These are phyloP conservation scores for Mayetiola destructor DNA, from an alignment of 2,888 invertebrate species.

Conservation along the genomic window DNA sequence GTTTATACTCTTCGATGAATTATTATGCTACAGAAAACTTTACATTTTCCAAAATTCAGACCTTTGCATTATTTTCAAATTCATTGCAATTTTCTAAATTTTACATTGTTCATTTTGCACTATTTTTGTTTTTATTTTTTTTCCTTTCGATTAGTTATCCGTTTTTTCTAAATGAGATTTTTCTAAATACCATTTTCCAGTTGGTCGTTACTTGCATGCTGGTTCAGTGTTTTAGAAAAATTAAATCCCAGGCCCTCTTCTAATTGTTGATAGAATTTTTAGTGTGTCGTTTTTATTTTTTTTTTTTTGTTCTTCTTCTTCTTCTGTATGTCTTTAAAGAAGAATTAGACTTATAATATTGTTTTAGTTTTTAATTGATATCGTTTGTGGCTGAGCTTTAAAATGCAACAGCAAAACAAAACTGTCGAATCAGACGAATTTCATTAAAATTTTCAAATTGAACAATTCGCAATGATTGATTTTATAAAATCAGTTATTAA, in stretches of 20 bases:
- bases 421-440: too few species aligned
- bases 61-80: slow-evolving; percentile 11
- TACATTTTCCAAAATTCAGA: slow-evolving; percentile 17
- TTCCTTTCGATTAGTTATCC: slow-evolving; percentile 16
- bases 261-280: slow-evolving; percentile 19
- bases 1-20: too few species aligned
- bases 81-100: background rate
- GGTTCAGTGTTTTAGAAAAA: slow-evolving; percentile 35
- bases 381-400: too few species aligned
- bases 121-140: slow-evolving; percentile 18
- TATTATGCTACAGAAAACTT: too few species aligned
- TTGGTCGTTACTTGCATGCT: slow-evolving; percentile 39
- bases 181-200: slow-evolving; percentile 28
- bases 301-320: background rate
- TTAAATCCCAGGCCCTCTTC: slow-evolving; percentile 2
- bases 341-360: background rate
- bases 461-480: too few species aligned
- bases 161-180: slow-evolving; percentile 21
- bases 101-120: slow-evolving; percentile 15
- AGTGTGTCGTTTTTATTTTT: background rate
- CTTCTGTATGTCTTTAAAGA: background rate
- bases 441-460: too few species aligned
- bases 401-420: too few species aligned
- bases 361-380: slow-evolving; percentile 1
- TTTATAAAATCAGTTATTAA: too few species aligned